Percentiles rank a stretch among this genome's conserved stretches.
phyloP scores from a whole-genome alignment of 23 tunicate species.

The Halocynthia aurantium region DNA sequence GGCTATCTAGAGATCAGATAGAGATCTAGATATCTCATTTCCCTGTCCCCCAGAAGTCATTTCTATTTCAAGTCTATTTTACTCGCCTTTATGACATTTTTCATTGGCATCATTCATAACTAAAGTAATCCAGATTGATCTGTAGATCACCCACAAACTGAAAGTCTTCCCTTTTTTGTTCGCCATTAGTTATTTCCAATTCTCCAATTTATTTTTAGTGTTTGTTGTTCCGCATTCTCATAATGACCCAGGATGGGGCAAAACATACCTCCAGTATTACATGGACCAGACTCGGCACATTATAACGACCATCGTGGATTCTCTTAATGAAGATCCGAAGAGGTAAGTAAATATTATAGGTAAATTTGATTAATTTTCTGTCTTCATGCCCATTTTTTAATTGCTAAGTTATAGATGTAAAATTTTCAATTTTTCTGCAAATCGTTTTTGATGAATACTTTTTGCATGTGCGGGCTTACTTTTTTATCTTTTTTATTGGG shows the following conservation, averaged over 20 bases:
- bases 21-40: too few relatives aligned
- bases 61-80: too few relatives aligned
- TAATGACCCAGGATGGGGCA: slow-evolving; percentile 99
- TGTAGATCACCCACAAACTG: background rate
- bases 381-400: too few relatives aligned
- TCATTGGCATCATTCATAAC: background rate
- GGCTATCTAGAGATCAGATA: too few relatives aligned
- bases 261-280: slow-evolving; percentile 83
- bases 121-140: background rate
- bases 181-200: too few relatives aligned
- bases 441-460: too few relatives aligned
- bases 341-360: slow-evolving; percentile 51
- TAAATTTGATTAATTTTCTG: too few relatives aligned
- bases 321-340: slow-evolving; percentile 37
- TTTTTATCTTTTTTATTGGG: too few relatives aligned
- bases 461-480: too few relatives aligned
- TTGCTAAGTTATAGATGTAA: too few relatives aligned
- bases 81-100: background rate
- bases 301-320: slow-evolving; percentile 74
- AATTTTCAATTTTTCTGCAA: too few relatives aligned
- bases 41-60: too few relatives aligned
- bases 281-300: slow-evolving; percentile 72
- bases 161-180: background rate
- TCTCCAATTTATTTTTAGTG: slow-evolving; percentile 29
- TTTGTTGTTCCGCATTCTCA: slow-evolving; percentile 98